These are phyloP conservation scores for Trissolcus brochymenae DNA, from an alignment of 2,888 invertebrate species.

Conservation along the genomic window DNA sequence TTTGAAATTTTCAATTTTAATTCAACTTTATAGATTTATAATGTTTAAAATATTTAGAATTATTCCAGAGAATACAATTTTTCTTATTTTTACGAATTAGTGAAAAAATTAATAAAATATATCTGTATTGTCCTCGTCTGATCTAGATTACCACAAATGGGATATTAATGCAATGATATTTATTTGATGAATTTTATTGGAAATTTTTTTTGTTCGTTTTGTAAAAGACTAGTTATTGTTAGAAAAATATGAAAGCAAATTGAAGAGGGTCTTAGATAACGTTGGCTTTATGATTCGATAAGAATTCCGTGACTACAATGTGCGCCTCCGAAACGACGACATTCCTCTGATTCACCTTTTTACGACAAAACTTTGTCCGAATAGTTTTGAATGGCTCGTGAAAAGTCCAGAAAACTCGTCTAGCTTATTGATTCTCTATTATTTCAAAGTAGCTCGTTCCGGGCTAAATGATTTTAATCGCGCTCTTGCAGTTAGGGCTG, in stretches of 20 bases:
- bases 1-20: too few species aligned
- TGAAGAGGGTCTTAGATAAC: conserved; percentile 25
- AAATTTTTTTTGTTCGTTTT: too few species aligned
- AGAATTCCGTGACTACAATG: conserved; percentile 38
- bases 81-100: too few species aligned
- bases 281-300: conserved; percentile 41
- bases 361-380: conserved; percentile 39
- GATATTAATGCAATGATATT: too few species aligned
- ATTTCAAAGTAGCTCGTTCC: conserved; percentile 36
- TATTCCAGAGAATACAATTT: too few species aligned
- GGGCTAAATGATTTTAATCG: conserved; percentile 24
- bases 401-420: conserved; percentile 32
- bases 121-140: too few species aligned
- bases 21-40: too few species aligned
- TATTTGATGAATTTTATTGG: too few species aligned
- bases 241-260: neutral
- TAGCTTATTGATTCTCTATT: conserved; percentile 41
- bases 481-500: conserved; percentile 3
- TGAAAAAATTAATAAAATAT: too few species aligned
- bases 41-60: too few species aligned
- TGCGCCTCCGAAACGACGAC: conserved; percentile 22
- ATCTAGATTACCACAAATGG: too few species aligned
- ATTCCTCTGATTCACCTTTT: conserved; percentile 43
- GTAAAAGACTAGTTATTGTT: too few species aligned
- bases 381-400: conserved; percentile 29